Base-by-base conservation (phyloP, 2,113 vertebrate genomes). In the Silurus glanis region DNA sequence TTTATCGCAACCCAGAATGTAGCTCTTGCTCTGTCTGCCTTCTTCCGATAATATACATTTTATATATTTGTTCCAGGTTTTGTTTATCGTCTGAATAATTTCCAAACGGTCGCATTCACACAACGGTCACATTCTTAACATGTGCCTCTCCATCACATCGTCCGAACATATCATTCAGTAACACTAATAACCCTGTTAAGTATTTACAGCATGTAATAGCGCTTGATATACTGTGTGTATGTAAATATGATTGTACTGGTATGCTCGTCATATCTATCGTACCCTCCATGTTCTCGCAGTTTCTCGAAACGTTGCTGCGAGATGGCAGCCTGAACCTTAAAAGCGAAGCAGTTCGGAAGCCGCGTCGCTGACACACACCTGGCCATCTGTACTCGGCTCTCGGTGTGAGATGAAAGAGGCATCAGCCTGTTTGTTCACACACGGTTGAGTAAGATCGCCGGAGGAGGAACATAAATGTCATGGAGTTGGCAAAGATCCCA, bases 371-470 rank as follows among this genome's bases (percentile, higher is more conserved):
- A 92, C 89, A 91, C 88, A 92, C 90, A 92, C 87, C 90, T 90
- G 92, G 89, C 83, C 90, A 90, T 90, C 91, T 91, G 88, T 89
- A 91, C 86, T 87, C 69, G n/a, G 83, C 84, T 89, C 85, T 91
- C 85, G 13, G 56, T 25, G 61, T 62, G 84, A 84, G 83, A 85
- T 55, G 78, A 87, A 78, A 82, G 82, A 87, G 81, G 83, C 69
- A 84, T 88, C 84, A 89, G 89, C 89, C 89, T 92, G 91, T 93
- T 93, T 91, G 90, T 89, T 91, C 90, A 90, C 87, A 89, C 91
- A 53, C 82, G 89, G 90, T 94, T 93, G 92, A 91, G 88, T 90
- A 92, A 91, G 85, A 89, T n/a, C 80, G 91, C 93, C 93, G 71
- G 78, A 90, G 91, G 89, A 84, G 87, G 86, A 88, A 90, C 75